Percentiles rank a stretch among this genome's conserved stretches.
Conservation (phyloP, 2,797 vertebrate species). For the Crypturellus tataupa region DNA sequence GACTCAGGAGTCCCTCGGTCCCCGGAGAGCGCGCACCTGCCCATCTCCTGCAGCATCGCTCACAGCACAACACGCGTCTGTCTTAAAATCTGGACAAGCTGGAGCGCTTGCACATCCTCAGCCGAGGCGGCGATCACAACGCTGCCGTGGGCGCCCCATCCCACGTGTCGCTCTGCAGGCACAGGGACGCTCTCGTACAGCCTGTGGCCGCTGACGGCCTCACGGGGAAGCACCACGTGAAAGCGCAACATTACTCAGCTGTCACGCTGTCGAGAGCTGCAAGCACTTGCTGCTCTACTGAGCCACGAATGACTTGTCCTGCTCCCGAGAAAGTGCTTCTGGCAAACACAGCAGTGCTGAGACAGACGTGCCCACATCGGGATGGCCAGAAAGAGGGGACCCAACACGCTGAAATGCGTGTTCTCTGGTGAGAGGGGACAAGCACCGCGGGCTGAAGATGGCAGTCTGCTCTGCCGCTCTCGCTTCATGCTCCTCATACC, state of each 20-base stretch:
- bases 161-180: not conserved
- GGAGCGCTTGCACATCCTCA: not conserved
- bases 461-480: not conserved
- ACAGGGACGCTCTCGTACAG: not conserved
- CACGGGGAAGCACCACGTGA: not conserved
- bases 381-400: not conserved
- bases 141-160: rapidly evolving
- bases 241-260: constrained; percentile 2
- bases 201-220: not conserved
- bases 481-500: not conserved
- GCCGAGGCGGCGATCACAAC: constrained; percentile 3
- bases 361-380: not conserved
- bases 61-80: not conserved
- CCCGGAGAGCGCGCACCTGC: rapidly evolving
- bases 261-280: not conserved
- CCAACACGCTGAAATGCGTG: not conserved
- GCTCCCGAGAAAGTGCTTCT: not conserved
- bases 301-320: constrained; percentile 21
- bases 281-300: constrained; percentile 27
- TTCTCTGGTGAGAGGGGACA: not conserved
- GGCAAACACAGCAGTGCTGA: not conserved
- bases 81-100: not conserved
- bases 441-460: not conserved
- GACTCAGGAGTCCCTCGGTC: rapidly evolving
- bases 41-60: not conserved